Base-by-base conservation (phyloP, 2,888 invertebrate species). In the Antheraea yamamai region DNA sequence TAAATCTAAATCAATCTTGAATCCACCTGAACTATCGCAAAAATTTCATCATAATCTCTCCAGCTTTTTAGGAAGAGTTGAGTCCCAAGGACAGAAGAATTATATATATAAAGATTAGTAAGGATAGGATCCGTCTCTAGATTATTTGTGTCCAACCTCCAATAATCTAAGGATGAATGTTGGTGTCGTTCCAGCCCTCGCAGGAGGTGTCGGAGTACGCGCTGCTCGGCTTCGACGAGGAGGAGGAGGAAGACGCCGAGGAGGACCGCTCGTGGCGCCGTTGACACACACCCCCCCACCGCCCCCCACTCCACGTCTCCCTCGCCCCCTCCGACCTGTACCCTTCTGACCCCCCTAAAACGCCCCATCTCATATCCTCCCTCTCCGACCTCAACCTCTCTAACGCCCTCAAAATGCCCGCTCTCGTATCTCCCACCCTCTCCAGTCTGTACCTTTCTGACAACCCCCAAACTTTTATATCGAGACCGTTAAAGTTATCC, bases 221-320 rank as follows among this genome's bases (percentile, higher is more conserved):
- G 75, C 95, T 97, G 30, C 95, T 98, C 18, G 97, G 98, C 81
- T 98, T 98, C 85, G 98, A 98, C 81, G 98, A 98, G 85, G 98
- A 98, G 78, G 98, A 98, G 73, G 98, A 98, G 71, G 97, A 98
- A 20, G 97, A 97, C 72, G 97, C 97, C 78, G 97, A 97, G 68
- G 97, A 97, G 89, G 97, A 97, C 83, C 96, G 98, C 80, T 98
- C 98, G 47, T 98, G 98, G 98, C 95, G 98, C 80, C 98, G 98
- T 97, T 98, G 97, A 96, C 74, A 74, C 74, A 51, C 68, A 23
- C 52, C 51, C 51, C 14, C n/a, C 51, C 26, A 14, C 61, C 16
- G 10, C 39, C 61, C 64, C 12, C 20, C 10, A 26, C 10, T 10
- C 55, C 51, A 26, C 47, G 12, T 47, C 47, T 47, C 12, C 47